Evolutionary conservation across 1,140 invertebrate species (phyloP), one percentile per base, ranked within the genome.

Genomic region (Drosophila paulistorum): DNA sequence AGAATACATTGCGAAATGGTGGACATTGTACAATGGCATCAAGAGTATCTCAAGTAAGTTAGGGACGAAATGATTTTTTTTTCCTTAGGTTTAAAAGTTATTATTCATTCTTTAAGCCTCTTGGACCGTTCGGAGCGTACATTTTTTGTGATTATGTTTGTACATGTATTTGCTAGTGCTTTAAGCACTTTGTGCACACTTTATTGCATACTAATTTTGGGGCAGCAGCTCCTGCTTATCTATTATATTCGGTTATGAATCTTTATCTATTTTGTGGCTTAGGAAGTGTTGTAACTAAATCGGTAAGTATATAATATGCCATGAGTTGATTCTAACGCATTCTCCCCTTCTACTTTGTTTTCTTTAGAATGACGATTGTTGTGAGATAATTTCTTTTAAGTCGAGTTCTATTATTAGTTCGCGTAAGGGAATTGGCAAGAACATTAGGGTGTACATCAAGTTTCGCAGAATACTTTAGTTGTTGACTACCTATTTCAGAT

Each of bases 231-330:
- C 42, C 61, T 0, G 55, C 51, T 5, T 65, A 65, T 54, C 39
- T 71, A 33, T 2, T 65, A 11, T 71, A 48, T 30, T 60, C 62
- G 14, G 4, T 71, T 7, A 13, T 71, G 37, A 51, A 17, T 26
- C 62, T 71, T 14, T 71, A 71, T 59, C 20, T 64, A 14, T 71
- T 59, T 17, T 71, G 68, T 35, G 61, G 62, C 6, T 33, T 71
- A 13, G 68, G 68, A 30, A 59, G 41, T 23, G 11, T 71, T 13
- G 62, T 71, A 1, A 57, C 39, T 4, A 26, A 23, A 14, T 33
- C 71, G 35, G 65, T 73, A 61, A 45, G 45, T 41, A 30, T 37
- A 10, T 13, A 11, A 30, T n/a, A n/a, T n/a, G n/a, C n/a, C n/a
- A n/a, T 11, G 10, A 39, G 11, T 39, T 5, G 11, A 11, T 3